Evolutionary conservation across 2,113 vertebrate species (phyloP).

Genomic region (Copsychus sechellarum): DNA sequence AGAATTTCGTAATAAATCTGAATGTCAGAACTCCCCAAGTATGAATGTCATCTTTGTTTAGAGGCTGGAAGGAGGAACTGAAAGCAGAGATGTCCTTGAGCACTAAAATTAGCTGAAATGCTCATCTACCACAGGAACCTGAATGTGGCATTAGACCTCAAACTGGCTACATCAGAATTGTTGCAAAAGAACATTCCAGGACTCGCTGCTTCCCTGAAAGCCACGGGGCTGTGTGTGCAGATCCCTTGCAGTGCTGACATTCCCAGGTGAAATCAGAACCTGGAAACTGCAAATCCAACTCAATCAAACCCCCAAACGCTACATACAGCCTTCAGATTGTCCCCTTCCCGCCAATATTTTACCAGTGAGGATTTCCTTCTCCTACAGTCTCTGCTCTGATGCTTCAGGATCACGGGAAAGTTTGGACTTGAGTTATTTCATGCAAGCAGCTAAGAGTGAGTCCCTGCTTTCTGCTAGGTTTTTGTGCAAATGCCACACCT

Average conservation of each 20-base stretch:
- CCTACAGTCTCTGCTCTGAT: background rate
- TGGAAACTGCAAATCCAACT: background rate
- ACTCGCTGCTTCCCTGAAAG: background rate
- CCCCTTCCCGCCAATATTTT: background rate
- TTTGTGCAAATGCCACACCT: background rate
- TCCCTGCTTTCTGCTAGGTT: background rate
- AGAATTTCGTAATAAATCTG: slow-evolving; percentile 71
- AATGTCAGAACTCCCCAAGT: slow-evolving; percentile 66
- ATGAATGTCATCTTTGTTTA: slow-evolving; percentile 50
- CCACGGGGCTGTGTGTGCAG: rapidly evolving
- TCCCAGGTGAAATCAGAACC: background rate
- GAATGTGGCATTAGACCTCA: background rate
- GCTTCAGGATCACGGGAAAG: background rate
- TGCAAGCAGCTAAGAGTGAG: background rate
- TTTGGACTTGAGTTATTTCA: background rate
- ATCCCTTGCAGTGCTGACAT: background rate
- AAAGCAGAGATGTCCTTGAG: slow-evolving; percentile 15
- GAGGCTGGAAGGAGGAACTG: background rate
- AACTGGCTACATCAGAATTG: background rate
- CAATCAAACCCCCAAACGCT: background rate
- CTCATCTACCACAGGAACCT: background rate
- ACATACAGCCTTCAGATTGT: too few species aligned
- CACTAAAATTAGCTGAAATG: background rate
- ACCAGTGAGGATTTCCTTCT: background rate
- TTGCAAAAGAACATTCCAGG: background rate